A percentile compares a stretch with the other conserved stretches of the same genome.
Conservation (phyloP, 2,113 vertebrate genomes). For the Bettongia penicillata region DNA sequence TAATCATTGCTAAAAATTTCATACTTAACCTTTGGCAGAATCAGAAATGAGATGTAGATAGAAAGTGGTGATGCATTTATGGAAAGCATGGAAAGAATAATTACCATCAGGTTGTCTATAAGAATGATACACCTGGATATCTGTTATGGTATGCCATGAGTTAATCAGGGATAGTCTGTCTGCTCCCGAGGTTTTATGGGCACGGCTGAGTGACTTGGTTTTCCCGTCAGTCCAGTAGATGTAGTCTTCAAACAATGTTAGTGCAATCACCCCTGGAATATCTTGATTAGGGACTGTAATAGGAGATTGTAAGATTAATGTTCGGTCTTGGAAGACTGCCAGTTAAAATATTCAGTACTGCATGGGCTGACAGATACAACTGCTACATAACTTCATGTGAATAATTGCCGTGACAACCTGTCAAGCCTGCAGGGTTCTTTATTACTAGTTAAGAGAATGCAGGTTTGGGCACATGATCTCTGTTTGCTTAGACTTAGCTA, state of each 20-base stretch:
- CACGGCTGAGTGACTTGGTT: slow-evolving; percentile 96
- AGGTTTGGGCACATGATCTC: slow-evolving; percentile 48
- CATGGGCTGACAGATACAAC: slow-evolving; percentile 77
- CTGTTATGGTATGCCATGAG: slow-evolving; percentile 98
- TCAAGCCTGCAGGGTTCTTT: slow-evolving; percentile 73
- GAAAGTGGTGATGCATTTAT: slow-evolving; percentile 43
- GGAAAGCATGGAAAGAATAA: slow-evolving; percentile 74
- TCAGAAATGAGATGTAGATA: slow-evolving; percentile 49
- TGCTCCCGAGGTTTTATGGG: slow-evolving; percentile 95
- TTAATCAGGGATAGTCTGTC: slow-evolving; percentile 93
- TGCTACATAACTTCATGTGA: slow-evolving; percentile 72
- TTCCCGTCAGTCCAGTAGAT: slow-evolving; percentile 99
- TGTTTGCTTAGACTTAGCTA: slow-evolving; percentile 61
- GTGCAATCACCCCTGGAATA: slow-evolving; percentile 95
- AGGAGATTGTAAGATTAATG: slow-evolving; percentile 83
- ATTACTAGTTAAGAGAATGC: slow-evolving; percentile 69
- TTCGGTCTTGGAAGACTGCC: slow-evolving; percentile 79
- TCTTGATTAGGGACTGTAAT: slow-evolving; percentile 94
- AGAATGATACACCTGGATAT: slow-evolving; percentile 97
- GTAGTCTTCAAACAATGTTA: slow-evolving; percentile 98
- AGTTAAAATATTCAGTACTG: slow-evolving; percentile 79
- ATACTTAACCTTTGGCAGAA: slow-evolving; percentile 38
- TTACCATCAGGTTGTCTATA: slow-evolving; percentile 98
- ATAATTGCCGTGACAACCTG: slow-evolving; percentile 78
- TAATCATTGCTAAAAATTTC: slow-evolving; percentile 54